These are phyloP conservation scores for Capromys pilorides DNA, from an alignment of 2,797 vertebrate genomes.

Conservation along the genomic window DNA sequence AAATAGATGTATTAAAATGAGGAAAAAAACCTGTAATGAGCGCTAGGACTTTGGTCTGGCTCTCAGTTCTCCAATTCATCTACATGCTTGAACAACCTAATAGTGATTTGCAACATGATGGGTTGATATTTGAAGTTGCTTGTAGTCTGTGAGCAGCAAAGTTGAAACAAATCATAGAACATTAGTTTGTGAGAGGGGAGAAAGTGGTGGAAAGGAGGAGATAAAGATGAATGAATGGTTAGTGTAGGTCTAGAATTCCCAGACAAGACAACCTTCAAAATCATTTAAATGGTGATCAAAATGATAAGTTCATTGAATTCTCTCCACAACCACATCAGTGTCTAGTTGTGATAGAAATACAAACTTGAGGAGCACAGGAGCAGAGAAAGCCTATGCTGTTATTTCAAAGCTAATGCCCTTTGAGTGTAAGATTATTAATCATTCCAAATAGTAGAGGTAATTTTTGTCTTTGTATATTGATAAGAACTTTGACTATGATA, in stretches of 20 bases:
- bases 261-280: not conserved
- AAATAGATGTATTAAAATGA: not conserved
- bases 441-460: not conserved
- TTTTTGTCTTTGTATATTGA: not conserved
- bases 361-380: not conserved
- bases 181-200: not conserved
- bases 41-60: not conserved
- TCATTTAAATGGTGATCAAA: not conserved
- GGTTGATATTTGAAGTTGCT: not conserved
- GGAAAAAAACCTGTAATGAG: conserved; percentile 11
- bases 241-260: not conserved
- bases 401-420: not conserved
- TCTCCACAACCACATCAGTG: not conserved
- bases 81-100: not conserved
- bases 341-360: not conserved
- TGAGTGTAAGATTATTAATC: not conserved
- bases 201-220: not conserved
- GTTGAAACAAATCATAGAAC: not conserved
- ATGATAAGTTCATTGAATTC: not conserved
- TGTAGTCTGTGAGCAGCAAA: not conserved
- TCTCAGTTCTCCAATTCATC: not conserved
- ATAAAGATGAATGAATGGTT: not conserved
- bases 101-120: not conserved
- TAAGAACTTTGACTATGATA: not conserved
- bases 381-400: not conserved